Conservation (phyloP, 2,113 vertebrate genomes). For the Caracal caracal region DNA sequence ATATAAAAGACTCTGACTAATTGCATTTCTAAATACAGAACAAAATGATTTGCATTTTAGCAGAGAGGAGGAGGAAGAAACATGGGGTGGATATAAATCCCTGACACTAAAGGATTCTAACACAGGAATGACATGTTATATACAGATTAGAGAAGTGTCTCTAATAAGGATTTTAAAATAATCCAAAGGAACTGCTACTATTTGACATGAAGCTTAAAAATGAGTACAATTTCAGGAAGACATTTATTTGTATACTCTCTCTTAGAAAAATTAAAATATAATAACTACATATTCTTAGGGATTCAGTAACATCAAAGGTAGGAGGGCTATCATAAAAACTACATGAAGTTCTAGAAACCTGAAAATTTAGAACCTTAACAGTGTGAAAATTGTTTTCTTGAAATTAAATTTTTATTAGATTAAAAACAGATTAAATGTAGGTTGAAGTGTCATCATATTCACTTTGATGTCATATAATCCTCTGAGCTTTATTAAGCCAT, state of each 20-base stretch:
- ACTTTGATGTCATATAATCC: not conserved
- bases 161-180: constrained; percentile 21
- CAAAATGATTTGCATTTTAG: constrained; percentile 74
- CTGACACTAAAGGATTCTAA: constrained; percentile 46
- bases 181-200: not conserved
- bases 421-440: not conserved
- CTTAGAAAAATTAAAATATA: constrained; percentile 22
- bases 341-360: not conserved
- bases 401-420: not conserved
- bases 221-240: not conserved
- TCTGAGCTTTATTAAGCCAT: not conserved
- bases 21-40: constrained; percentile 75
- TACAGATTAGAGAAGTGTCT: not conserved
- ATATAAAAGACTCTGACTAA: constrained; percentile 79
- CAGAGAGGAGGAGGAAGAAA: constrained; percentile 68
- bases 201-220: constrained; percentile 26
- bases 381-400: not conserved
- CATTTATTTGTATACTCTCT: not conserved
- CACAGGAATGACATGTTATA: not conserved
- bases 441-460: not conserved
- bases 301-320: constrained; percentile 32
- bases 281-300: not conserved
- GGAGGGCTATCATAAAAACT: not conserved
- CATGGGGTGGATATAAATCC: constrained; percentile 59
- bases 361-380: not conserved